Conservation (phyloP, 1,140 invertebrate genomes). For the Homalodisca vitripennis region DNA sequence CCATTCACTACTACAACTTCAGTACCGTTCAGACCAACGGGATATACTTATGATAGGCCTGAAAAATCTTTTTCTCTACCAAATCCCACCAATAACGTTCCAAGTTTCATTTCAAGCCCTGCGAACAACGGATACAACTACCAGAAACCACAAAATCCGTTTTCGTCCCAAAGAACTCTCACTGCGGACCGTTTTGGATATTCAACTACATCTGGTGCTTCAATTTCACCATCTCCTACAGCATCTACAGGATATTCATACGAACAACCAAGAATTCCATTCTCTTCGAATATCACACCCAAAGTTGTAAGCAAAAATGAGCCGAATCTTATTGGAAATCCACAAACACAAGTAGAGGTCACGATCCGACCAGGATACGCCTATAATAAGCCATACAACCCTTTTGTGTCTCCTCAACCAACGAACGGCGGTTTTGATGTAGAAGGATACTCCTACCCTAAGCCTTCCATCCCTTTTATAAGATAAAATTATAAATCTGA, state of each 20-base stretch:
- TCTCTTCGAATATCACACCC: conserved; percentile 6
- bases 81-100: background rate
- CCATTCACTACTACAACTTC: background rate
- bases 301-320: background rate
- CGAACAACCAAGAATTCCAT: background rate
- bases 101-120: background rate
- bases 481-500: background rate
- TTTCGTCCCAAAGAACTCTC: background rate
- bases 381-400: conserved; percentile 2
- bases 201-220: too few species aligned
- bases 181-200: background rate
- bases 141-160: background rate
- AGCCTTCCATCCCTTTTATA: background rate
- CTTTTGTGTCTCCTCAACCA: background rate
- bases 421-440: background rate
- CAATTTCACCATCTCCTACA: background rate
- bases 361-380: background rate
- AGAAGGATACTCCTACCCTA: background rate
- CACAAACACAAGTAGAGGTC: background rate
- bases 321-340: background rate
- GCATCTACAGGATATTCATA: background rate
- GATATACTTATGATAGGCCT: conserved; percentile 10
- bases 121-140: conserved; percentile 13
- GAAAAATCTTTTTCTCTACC: background rate
- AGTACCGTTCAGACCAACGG: background rate